Base-by-base conservation (phyloP, 2,888 invertebrate genomes). In the Chalcis sispes region DNA sequence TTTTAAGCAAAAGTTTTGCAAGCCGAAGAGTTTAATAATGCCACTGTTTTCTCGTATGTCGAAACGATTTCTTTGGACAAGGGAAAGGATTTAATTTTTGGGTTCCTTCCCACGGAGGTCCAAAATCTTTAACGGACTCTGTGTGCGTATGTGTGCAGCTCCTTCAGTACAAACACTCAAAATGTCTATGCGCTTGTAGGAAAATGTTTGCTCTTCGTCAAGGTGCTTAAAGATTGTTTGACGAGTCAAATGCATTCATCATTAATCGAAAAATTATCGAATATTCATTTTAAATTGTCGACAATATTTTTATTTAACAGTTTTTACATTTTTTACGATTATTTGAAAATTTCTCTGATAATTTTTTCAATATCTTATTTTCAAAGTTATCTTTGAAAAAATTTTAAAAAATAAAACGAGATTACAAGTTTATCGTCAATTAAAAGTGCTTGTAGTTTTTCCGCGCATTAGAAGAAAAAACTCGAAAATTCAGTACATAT, bases 181-280 rank as follows among this genome's bases (percentile, higher is more conserved):
- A 50, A 81, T 79, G 82, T 84, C 85, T 84, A 81, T 82, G 81
- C 80, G 82, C 82, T 80, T 83, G 82, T 83, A 81, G 80, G 74
- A 85, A 84, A 84, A 83, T 85, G 82, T 85, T 86, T 85, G 85
- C 83, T 84, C 81, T 78, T 80, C 80, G 79, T 82, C 80, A 79
- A 80, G 79, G 52, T 46, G 54, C 83, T 82, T 82, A 78, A 61
- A 58, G 25, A 76, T 72, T 72, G 58, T 76, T 72, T 69, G 59
- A 46, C 20, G 18, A 72, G 29, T 67, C 27, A n/a, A 18, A 20
- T 20, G 67, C 66, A 66, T 62, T 78, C 76, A 64, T 80, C 79
- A 79, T 75, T 72, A 52, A 61, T 72, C 58, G 59, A 73, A 75
- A 71, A 42, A 15, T 61, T 36, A 65, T 56, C 36, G n/a, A n/a